Conservation (phyloP, 2,888 invertebrate species). For the Temnothorax unifasciatus region DNA sequence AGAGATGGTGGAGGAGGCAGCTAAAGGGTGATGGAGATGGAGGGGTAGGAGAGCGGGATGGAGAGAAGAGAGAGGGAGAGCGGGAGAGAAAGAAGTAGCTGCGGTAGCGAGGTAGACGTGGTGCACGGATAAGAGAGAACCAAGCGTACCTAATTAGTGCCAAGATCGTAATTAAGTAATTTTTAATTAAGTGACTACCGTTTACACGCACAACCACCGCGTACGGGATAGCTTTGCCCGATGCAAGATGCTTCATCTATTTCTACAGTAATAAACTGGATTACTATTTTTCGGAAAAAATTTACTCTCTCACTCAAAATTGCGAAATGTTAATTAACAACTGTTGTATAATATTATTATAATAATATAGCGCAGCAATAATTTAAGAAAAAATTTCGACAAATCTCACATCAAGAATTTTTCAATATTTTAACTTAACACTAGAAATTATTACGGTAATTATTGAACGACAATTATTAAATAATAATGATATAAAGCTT, state of each 20-base stretch:
- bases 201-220: slow-evolving; percentile 84
- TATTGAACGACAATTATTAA: not conserved
- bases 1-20: slow-evolving; percentile 73
- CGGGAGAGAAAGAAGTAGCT: slow-evolving; percentile 64
- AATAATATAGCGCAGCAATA: not conserved
- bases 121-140: slow-evolving; percentile 80
- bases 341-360: not conserved
- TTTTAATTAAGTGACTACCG: slow-evolving; percentile 89
- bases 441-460: not conserved
- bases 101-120: slow-evolving; percentile 74
- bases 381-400: not conserved
- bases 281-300: slow-evolving; percentile 71
- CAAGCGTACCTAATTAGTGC: slow-evolving; percentile 88
- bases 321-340: slow-evolving; percentile 13
- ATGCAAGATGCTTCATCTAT: slow-evolving; percentile 75
- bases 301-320: slow-evolving; percentile 56
- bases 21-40: slow-evolving; percentile 68
- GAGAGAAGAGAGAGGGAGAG: slow-evolving; percentile 60
- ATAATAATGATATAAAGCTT: not conserved
- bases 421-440: not conserved
- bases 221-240: slow-evolving; percentile 71
- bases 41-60: slow-evolving; percentile 58
- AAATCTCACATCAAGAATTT: not conserved
- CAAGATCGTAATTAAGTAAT: slow-evolving; percentile 90
- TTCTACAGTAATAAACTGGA: slow-evolving; percentile 65